Evolutionary conservation across 2,113 vertebrate species (phyloP).

Genomic region (Notothenia rossii): DNA sequence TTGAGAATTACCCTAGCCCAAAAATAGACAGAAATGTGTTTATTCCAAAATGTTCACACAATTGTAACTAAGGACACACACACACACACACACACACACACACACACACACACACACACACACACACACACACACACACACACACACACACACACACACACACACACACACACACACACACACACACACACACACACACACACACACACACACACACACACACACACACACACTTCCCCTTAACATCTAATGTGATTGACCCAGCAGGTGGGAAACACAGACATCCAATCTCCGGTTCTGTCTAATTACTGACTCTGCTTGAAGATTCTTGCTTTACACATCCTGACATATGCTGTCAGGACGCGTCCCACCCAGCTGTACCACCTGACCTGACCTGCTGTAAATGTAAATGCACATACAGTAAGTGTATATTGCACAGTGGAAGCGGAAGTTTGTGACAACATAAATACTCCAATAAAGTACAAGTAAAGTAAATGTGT

Average conservation of each 20-base stretch:
- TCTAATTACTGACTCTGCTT: constrained; percentile 58
- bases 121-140: no score
- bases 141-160: no score
- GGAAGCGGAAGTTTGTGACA: no score
- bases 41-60: no score
- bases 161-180: not conserved
- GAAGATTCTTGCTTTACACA: constrained; percentile 34
- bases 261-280: constrained; percentile 58
- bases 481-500: no score
- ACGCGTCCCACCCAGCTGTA: not conserved
- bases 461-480: not conserved
- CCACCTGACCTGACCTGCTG: constrained; percentile 23
- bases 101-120: not conserved
- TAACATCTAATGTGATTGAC: constrained; percentile 51
- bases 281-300: constrained; percentile 21
- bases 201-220: constrained; percentile 7
- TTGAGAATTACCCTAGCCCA: no score
- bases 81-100: no score
- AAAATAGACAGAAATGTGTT: no score
- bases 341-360: constrained; percentile 38
- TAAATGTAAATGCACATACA: no score
- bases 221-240: not conserved
- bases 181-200: not conserved
- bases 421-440: no score
- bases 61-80: not conserved